A percentile compares a stretch with the other conserved stretches of the same genome.
Conservation (phyloP, 2,797 vertebrate genomes). For the Leptatherina wallacei region DNA sequence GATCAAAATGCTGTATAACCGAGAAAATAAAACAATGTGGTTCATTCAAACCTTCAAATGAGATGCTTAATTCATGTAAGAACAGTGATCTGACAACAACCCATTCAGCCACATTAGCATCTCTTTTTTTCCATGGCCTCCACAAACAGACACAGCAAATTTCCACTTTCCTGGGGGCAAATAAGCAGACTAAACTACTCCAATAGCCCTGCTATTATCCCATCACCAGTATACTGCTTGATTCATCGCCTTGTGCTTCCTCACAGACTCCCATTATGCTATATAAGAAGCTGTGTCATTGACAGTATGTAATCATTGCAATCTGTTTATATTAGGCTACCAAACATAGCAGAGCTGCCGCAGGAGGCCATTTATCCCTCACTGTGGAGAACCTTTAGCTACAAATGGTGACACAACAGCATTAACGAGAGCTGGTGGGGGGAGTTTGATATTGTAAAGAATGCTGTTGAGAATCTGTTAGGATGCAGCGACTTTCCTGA, state of each 20-base stretch:
- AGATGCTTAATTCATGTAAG: slow-evolving; percentile 37
- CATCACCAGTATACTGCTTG: slow-evolving; percentile 23
- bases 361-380: slow-evolving; percentile 62
- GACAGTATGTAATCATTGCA: slow-evolving; percentile 63
- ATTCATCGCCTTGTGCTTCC: slow-evolving; percentile 62
- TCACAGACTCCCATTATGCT: slow-evolving; percentile 59
- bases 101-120: slow-evolving; percentile 64
- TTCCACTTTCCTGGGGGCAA: slow-evolving; percentile 57
- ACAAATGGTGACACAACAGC: slow-evolving; percentile 51
- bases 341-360: slow-evolving; percentile 53
- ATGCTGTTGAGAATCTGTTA: slow-evolving; percentile 4
- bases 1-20: not conserved
- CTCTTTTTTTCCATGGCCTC: slow-evolving; percentile 36
- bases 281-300: slow-evolving; percentile 52
- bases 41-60: not conserved
- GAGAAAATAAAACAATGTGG: not conserved
- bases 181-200: slow-evolving; percentile 53
- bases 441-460: slow-evolving; percentile 24
- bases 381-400: slow-evolving; percentile 47
- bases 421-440: slow-evolving; percentile 22
- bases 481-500: slow-evolving; percentile 2
- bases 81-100: slow-evolving; percentile 51
- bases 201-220: slow-evolving; percentile 62
- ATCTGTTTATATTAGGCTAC: slow-evolving; percentile 65
- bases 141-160: slow-evolving; percentile 62